Evolutionary conservation across 2,888 invertebrate species (phyloP).

Genomic region (Elysia crispata): DNA sequence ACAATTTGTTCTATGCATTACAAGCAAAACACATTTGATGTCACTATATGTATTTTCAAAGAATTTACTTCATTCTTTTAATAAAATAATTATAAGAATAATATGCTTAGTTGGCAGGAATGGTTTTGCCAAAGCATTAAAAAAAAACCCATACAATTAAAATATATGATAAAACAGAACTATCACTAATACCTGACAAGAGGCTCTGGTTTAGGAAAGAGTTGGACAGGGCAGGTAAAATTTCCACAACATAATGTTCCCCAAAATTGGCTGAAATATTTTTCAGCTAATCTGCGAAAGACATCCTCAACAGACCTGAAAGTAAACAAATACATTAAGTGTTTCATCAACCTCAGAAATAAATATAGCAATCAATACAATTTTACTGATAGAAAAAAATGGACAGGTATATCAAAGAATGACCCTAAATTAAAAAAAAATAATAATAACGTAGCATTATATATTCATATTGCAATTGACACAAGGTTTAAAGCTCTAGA

Average conservation of each 20-base stretch:
- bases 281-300: slow-evolving; percentile 85
- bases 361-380: too few relatives aligned
- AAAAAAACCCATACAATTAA: neutral
- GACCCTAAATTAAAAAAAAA: too few relatives aligned
- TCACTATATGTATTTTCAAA: neutral
- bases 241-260: slow-evolving; percentile 86
- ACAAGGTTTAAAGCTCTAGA: too few relatives aligned
- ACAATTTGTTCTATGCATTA: too few relatives aligned
- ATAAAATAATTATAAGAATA: too few relatives aligned
- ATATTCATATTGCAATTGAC: too few relatives aligned
- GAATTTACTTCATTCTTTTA: too few relatives aligned
- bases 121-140: neutral
- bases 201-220: slow-evolving; percentile 86
- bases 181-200: slow-evolving; percentile 62
- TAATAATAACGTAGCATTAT: too few relatives aligned
- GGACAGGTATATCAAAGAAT: too few relatives aligned
- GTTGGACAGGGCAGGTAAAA: slow-evolving; percentile 84
- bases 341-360: too few relatives aligned
- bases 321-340: slow-evolving; percentile 27
- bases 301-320: slow-evolving; percentile 79
- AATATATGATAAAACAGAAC: neutral
- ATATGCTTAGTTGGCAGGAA: too few relatives aligned
- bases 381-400: too few relatives aligned
- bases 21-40: neutral
- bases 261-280: slow-evolving; percentile 86